Conservation (phyloP, 2,113 vertebrate species). For the Corythornis vintsioides region DNA sequence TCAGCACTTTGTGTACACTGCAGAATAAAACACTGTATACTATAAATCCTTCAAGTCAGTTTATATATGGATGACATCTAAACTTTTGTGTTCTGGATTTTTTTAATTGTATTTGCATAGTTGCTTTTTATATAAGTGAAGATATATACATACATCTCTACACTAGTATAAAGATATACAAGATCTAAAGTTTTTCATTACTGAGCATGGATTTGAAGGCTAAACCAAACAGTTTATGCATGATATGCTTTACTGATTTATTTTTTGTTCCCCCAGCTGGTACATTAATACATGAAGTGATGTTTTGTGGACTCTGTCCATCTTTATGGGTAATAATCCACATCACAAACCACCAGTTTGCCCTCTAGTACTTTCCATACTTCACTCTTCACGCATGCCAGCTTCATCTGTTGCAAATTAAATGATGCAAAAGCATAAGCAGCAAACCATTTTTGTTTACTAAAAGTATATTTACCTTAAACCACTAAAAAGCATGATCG, state of each 20-base stretch:
- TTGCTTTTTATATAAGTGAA: background rate
- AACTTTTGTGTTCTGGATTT: background rate
- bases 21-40: background rate
- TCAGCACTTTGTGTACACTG: background rate
- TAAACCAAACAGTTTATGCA: conserved; percentile 13
- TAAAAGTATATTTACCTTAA: conserved; percentile 25
- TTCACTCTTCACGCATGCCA: background rate
- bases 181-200: background rate
- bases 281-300: conserved; percentile 27
- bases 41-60: conserved; percentile 10
- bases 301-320: conserved; percentile 39
- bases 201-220: background rate
- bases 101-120: background rate
- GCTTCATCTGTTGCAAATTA: conserved; percentile 63
- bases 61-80: background rate
- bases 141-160: background rate
- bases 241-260: background rate
- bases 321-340: conserved; percentile 49
- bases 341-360: conserved; percentile 47
- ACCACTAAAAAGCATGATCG: conserved; percentile 4
- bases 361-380: conserved; percentile 24
- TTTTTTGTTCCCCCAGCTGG: background rate
- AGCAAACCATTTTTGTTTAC: conserved; percentile 42
- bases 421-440: conserved; percentile 25
- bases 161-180: background rate